A percentile compares a stretch with the other conserved stretches of the same genome.
These are phyloP conservation scores for Ptycholaimellus sp. DNA, from an alignment of 2,888 invertebrate species.

Conservation along the genomic window DNA sequence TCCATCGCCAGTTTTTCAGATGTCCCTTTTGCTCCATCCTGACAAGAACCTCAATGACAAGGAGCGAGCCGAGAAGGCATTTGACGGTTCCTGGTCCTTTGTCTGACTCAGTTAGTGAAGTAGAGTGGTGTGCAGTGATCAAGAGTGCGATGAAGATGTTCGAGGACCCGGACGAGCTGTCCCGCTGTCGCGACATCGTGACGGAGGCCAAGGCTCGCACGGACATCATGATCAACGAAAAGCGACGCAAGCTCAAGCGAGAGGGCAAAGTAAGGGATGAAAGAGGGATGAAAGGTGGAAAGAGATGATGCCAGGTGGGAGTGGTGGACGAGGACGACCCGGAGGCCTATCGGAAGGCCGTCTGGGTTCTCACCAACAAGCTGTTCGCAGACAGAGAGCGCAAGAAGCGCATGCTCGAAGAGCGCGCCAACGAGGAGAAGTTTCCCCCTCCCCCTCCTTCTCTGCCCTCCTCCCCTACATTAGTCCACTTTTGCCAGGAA, in stretches of 20 bases:
- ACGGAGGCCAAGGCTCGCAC: slow-evolving; percentile 85
- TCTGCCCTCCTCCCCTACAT: too few species aligned
- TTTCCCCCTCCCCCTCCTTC: slow-evolving; percentile 9
- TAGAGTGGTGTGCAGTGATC: slow-evolving; percentile 37
- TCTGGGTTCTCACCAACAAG: slow-evolving; percentile 97
- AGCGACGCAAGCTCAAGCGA: slow-evolving; percentile 66
- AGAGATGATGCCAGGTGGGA: slow-evolving; percentile 37
- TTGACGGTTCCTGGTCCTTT: slow-evolving; percentile 42
- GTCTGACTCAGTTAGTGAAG: slow-evolving; percentile 30
- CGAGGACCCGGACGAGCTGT: slow-evolving; percentile 73
- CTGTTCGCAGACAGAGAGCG: slow-evolving; percentile 71
- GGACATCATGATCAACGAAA: slow-evolving; percentile 74
- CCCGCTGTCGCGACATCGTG: slow-evolving; percentile 78
- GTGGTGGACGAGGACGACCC: slow-evolving; percentile 20
- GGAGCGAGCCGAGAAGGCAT: slow-evolving; percentile 57
- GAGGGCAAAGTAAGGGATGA: slow-evolving; percentile 50
- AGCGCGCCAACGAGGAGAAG: slow-evolving; percentile 63
- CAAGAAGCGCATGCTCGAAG: slow-evolving; percentile 57
- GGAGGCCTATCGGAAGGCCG: slow-evolving; percentile 40
- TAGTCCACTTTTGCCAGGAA: too few species aligned
- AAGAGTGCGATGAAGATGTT: slow-evolving; percentile 42
- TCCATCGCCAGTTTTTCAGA: slow-evolving; percentile 27
- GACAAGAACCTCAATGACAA: slow-evolving; percentile 92
- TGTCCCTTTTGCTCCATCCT: slow-evolving; percentile 93
- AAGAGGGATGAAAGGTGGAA: slow-evolving; percentile 43